Evolutionary conservation across 2,888 invertebrate genomes (phyloP).

Genomic region (Eupithecia pulchellata): DNA sequence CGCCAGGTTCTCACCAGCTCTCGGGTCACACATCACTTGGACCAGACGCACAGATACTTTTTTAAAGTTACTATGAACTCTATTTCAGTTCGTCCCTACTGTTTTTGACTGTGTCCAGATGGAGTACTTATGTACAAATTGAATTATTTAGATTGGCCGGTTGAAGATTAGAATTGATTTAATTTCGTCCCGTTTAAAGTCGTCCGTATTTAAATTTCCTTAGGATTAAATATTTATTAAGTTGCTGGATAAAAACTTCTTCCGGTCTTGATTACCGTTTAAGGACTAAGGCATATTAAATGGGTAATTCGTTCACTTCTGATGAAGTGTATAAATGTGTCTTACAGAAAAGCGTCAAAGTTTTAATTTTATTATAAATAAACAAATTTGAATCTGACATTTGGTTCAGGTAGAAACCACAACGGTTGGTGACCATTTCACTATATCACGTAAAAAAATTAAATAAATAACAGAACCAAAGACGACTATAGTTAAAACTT

Average conservation of each 20-base stretch:
- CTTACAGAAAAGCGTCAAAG: background rate
- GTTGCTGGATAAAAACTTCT: slow-evolving; percentile 9
- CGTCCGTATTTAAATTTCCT: slow-evolving; percentile 28
- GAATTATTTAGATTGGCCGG: slow-evolving; percentile 73
- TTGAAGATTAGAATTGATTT: slow-evolving; percentile 71
- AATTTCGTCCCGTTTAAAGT: slow-evolving; percentile 56
- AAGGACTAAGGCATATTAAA: too few relatives aligned
- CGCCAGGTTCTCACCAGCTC: too few relatives aligned
- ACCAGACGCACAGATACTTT: too few relatives aligned
- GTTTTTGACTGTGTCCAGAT: slow-evolving; percentile 9
- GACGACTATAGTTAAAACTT: too few relatives aligned
- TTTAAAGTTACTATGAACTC: background rate
- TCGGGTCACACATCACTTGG: too few relatives aligned
- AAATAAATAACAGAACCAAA: too few relatives aligned
- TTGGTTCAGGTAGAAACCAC: background rate
- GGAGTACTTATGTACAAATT: slow-evolving; percentile 52
- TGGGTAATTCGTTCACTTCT: too few relatives aligned
- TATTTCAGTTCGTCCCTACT: background rate
- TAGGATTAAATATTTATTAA: slow-evolving; percentile 26
- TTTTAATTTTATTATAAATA: background rate
- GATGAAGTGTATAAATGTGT: background rate
- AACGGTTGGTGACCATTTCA: too few relatives aligned
- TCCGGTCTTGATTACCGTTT: slow-evolving; percentile 2
- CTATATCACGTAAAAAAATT: too few relatives aligned
- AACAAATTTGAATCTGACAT: background rate